Conservation (phyloP, 1,140 invertebrate species). For the Micrasema minimum region DNA sequence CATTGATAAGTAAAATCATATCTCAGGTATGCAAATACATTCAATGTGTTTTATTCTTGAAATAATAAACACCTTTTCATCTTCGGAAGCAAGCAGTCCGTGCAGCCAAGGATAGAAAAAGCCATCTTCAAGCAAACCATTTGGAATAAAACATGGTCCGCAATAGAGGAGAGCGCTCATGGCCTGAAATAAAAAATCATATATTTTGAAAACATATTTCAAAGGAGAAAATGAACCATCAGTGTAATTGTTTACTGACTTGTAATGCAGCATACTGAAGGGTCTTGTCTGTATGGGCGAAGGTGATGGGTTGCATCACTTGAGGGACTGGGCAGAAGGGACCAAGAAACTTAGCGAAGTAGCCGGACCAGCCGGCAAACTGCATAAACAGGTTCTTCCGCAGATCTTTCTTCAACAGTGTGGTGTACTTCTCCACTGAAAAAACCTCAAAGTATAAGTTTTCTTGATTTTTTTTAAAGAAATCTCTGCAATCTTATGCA, state of each 20-base stretch:
- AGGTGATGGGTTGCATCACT: constrained; percentile 55
- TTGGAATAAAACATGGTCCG: constrained; percentile 91
- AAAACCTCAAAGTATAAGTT: too few relatives aligned
- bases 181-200: constrained; percentile 70
- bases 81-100: constrained; percentile 85
- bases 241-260: too few relatives aligned
- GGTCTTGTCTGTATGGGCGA: constrained; percentile 67
- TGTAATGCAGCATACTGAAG: constrained; percentile 77
- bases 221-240: too few relatives aligned
- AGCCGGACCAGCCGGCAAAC: constrained; percentile 94
- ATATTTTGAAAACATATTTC: too few relatives aligned
- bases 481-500: too few relatives aligned
- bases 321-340: constrained; percentile 56
- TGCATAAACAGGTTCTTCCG: constrained; percentile 89
- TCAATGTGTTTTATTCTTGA: too few relatives aligned
- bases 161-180: constrained; percentile 96
- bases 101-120: constrained; percentile 95
- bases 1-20: too few relatives aligned
- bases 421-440: constrained; percentile 87
- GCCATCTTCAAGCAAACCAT: constrained; percentile 88
- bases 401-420: constrained; percentile 87
- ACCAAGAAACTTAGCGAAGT: constrained; percentile 73
- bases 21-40: too few relatives aligned
- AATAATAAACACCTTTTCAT: constrained; percentile 80
- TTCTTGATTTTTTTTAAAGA: too few relatives aligned